Conservation (phyloP, 2,797 vertebrate genomes). For the Halcyon leucocephala region DNA sequence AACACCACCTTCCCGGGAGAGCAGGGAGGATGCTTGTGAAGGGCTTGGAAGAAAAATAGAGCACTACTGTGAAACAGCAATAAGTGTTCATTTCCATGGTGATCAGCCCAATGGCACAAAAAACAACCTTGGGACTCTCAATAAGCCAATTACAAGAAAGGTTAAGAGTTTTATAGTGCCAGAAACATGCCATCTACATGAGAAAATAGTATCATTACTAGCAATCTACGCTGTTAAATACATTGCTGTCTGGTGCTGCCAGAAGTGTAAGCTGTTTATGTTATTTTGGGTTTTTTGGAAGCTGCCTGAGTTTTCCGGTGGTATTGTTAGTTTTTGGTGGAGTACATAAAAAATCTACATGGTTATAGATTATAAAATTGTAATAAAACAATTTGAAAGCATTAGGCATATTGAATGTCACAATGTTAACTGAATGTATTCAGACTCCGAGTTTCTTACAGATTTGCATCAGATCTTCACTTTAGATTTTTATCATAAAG, state of each 20-base stretch:
- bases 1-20: slow-evolving; percentile 75
- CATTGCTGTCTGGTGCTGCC: slow-evolving; percentile 55
- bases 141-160: slow-evolving; percentile 76
- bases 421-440: background rate
- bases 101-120: slow-evolving; percentile 63
- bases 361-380: slow-evolving; percentile 9
- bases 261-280: slow-evolving; percentile 57
- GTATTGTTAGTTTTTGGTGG: slow-evolving; percentile 24
- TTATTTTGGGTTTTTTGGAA: slow-evolving; percentile 39
- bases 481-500: background rate
- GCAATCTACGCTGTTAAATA: slow-evolving; percentile 55
- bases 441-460: background rate
- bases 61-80: slow-evolving; percentile 39
- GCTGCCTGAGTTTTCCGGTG: slow-evolving; percentile 3
- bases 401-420: background rate
- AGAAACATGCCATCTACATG: slow-evolving; percentile 72
- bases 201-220: slow-evolving; percentile 69
- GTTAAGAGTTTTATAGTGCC: slow-evolving; percentile 69
- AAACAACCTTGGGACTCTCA: slow-evolving; percentile 66
- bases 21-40: slow-evolving; percentile 40
- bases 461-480: background rate
- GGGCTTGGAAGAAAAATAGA: slow-evolving; percentile 51
- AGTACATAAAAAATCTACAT: slow-evolving; percentile 31
- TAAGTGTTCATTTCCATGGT: slow-evolving; percentile 73
- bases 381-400: slow-evolving; percentile 12